Conservation (phyloP, 2,888 invertebrate genomes). For the Linyphia triangularis region DNA sequence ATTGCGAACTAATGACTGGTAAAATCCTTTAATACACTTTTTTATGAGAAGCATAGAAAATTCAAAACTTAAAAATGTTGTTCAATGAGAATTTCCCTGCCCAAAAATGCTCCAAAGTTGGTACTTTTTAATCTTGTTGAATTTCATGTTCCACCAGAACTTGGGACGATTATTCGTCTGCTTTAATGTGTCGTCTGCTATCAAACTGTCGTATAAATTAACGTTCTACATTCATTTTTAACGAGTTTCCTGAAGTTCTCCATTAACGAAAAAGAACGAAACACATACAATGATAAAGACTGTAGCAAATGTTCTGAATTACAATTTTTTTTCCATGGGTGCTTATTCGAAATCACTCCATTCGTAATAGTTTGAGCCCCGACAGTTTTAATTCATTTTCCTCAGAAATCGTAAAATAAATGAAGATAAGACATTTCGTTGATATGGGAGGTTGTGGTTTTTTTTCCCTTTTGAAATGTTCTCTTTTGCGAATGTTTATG, state of each 20-base stretch:
- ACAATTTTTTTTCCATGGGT: background rate
- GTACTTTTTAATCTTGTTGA: conserved; percentile 3
- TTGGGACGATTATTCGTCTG: background rate
- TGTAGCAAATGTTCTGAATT: conserved; percentile 1
- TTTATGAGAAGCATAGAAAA: background rate
- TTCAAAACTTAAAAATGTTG: background rate
- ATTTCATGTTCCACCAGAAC: background rate
- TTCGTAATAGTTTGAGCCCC: background rate
- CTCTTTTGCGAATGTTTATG: conserved; percentile 1
- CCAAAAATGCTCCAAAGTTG: background rate
- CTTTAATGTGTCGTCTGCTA: background rate
- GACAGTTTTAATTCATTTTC: background rate
- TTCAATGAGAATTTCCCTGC: background rate
- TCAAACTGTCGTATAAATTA: conserved; percentile 15
- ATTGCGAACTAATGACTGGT: background rate
- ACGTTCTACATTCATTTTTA: conserved; percentile 5
- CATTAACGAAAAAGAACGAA: conserved; percentile 11
- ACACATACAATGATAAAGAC: conserved; percentile 1
- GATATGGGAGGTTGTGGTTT: background rate
- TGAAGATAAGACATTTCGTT: background rate
- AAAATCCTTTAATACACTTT: background rate
- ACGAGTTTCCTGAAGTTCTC: background rate
- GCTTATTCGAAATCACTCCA: background rate
- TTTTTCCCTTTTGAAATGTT: background rate
- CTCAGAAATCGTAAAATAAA: conserved; percentile 1